A percentile compares a stretch with the other conserved stretches of the same genome.
Conservation (phyloP, 2,113 vertebrate genomes). For the Corythoichthys intestinalis region DNA sequence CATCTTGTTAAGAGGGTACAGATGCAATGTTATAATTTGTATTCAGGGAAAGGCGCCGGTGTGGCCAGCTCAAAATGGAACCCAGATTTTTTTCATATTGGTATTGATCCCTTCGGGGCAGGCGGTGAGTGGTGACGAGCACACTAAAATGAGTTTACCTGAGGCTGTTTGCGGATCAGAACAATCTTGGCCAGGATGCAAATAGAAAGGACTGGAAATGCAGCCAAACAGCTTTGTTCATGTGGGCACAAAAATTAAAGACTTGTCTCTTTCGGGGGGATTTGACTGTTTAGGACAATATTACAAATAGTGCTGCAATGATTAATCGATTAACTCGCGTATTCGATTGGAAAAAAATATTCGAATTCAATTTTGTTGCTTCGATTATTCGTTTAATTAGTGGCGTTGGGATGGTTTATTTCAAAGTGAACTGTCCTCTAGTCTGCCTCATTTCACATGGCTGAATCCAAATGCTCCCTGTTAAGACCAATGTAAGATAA, state of each 20-base stretch:
- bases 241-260: conserved; percentile 33
- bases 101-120: conserved; percentile 74
- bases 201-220: conserved; percentile 56
- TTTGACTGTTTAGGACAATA: not conserved
- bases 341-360: too few species aligned
- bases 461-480: too few species aligned
- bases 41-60: conserved; percentile 67
- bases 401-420: too few species aligned
- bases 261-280: not conserved
- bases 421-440: too few species aligned
- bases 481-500: too few species aligned
- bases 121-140: conserved; percentile 51
- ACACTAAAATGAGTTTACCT: conserved; percentile 73
- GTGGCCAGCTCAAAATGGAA: conserved; percentile 70
- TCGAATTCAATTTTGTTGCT: too few species aligned
- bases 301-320: not conserved
- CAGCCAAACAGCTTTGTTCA: conserved; percentile 44
- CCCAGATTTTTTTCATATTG: conserved; percentile 77
- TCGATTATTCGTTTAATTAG: too few species aligned
- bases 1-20: conserved; percentile 47
- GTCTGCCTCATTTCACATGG: too few species aligned
- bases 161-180: conserved; percentile 74
- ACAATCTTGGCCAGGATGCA: conserved; percentile 70
- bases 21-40: conserved; percentile 68
- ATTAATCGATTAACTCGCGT: too few species aligned